Base-by-base conservation (phyloP, 92 coral and sea anemone genomes). In the Phenganax marumi region DNA sequence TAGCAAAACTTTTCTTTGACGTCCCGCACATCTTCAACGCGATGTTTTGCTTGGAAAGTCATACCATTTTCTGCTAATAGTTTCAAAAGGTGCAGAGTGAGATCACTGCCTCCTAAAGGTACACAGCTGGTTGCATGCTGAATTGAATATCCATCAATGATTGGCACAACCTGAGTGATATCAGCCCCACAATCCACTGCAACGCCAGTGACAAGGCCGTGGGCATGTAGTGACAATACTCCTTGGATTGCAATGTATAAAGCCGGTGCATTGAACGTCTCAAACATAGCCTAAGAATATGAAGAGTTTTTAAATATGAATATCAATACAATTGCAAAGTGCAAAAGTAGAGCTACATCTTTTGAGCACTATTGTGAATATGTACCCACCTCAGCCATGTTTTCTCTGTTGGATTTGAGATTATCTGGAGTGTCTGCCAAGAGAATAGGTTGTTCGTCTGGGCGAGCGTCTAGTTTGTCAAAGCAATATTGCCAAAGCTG, bases 401-500 rank as follows among this genome's bases (percentile, higher is more conserved):
- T 93, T 80, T 93, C 97, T 52, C 97, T 81, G 85, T 93, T 93
- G 71, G 92, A 91, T 76, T 93, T 91, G 33, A 91, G 97, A 69
- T 93, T 93, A 77, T 90, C 79, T 3, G 97, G 97, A 19, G 91
- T 92, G 86, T 93, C 97, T 83, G 97, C 91, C 10, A 93, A 89
- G 33, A 93, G 90, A 79, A 93, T 93, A 10, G 97, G 97, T 72
- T 90, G 97, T 66, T 93, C 97, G 58, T 93, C 95, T 10, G 97
- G 93, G 48, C 90, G 92, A 61, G 91, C 93, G 47, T 91, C 93
- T 70, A 93, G 97, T 81, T 93, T 92, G 84, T 93, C 91, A 56
- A 89, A 93, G 14, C 93, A 87, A 89, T 91, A 92, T 63, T 91
- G 96, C 97, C 97, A 93, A 52, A 93, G 88, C 97, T 93, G 90